Conservation (phyloP, 2,797 vertebrate species). For the Gymnocypris eckloni region DNA sequence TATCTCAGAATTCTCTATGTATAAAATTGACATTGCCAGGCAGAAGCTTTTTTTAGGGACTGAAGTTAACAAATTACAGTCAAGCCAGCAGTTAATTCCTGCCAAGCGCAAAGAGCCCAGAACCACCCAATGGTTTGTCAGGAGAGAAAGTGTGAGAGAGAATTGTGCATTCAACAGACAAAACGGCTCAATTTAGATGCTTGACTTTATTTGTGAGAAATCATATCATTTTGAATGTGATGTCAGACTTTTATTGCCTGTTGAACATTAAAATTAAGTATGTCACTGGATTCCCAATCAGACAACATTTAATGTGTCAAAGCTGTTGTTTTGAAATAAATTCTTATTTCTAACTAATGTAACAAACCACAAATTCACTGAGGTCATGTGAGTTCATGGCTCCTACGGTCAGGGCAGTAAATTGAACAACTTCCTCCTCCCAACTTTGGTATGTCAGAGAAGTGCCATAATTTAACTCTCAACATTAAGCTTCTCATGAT, state of each 20-base stretch:
- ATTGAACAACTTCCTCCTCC: conserved; percentile 20
- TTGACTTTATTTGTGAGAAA: not conserved
- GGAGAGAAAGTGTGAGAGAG: conserved; percentile 36
- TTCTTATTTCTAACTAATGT: not conserved
- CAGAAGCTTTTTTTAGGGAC: conserved; percentile 80
- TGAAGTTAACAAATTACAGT: conserved; percentile 84
- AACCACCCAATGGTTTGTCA: conserved; percentile 72
- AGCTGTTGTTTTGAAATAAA: conserved; percentile 4
- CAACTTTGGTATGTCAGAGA: conserved; percentile 27
- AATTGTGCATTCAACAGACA: conserved; percentile 3
- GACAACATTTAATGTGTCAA: not conserved
- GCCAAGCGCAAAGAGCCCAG: conserved; percentile 68
- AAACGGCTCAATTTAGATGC: not conserved
- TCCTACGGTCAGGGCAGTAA: conserved; percentile 11
- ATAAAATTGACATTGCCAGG: conserved; percentile 69
- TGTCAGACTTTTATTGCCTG: not conserved
- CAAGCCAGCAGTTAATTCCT: conserved; percentile 76
- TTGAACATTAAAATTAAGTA: not conserved
- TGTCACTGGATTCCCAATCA: not conserved
- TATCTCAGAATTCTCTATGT: not conserved
- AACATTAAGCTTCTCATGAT: not conserved
- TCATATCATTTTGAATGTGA: not conserved
- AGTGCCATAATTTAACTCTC: conserved; percentile 8
- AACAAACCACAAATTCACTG: not conserved
- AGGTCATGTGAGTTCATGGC: conserved; percentile 45